Percentiles rank a stretch among this genome's conserved stretches.
Evolutionary conservation across 1,140 invertebrate species (phyloP).

Genomic region (Zaprionus inermis): DNA sequence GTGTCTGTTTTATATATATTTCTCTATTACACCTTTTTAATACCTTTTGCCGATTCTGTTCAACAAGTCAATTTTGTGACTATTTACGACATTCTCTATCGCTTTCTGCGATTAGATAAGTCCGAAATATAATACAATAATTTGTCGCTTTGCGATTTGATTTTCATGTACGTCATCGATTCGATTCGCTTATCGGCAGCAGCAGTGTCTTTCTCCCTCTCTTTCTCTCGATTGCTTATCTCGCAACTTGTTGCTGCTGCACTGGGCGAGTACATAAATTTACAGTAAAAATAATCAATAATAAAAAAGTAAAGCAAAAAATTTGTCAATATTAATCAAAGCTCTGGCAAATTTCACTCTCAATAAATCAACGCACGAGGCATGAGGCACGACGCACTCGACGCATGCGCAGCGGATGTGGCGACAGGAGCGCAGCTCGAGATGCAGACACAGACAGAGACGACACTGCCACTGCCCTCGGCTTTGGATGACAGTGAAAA

Average conservation of each 20-base stretch:
- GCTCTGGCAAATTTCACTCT: conserved; percentile 71
- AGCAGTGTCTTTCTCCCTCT: not conserved
- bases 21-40: not conserved
- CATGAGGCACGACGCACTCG: conserved; percentile 1
- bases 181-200: not conserved
- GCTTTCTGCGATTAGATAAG: conserved; percentile 35
- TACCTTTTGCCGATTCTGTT: conserved; percentile 23
- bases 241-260: conserved; percentile 6
- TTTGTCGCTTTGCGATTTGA: conserved; percentile 24
- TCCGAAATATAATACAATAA: not conserved
- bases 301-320: conserved; percentile 19
- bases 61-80: conserved; percentile 37
- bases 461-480: conserved; percentile 48
- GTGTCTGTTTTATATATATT: not conserved
- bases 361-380: conserved; percentile 67
- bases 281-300: conserved; percentile 6
- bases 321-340: conserved; percentile 83
- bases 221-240: conserved; percentile 8
- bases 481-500: conserved; percentile 58
- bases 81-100: conserved; percentile 21
- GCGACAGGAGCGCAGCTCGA: conserved; percentile 26
- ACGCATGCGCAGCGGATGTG: conserved; percentile 33
- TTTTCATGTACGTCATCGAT: conserved; percentile 28
- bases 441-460: not conserved
- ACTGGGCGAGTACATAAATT: conserved; percentile 27